Percentiles rank a stretch among this genome's conserved stretches.
Evolutionary conservation across 2,888 invertebrate species (phyloP).

Genomic region (Mystacides longicornis): DNA sequence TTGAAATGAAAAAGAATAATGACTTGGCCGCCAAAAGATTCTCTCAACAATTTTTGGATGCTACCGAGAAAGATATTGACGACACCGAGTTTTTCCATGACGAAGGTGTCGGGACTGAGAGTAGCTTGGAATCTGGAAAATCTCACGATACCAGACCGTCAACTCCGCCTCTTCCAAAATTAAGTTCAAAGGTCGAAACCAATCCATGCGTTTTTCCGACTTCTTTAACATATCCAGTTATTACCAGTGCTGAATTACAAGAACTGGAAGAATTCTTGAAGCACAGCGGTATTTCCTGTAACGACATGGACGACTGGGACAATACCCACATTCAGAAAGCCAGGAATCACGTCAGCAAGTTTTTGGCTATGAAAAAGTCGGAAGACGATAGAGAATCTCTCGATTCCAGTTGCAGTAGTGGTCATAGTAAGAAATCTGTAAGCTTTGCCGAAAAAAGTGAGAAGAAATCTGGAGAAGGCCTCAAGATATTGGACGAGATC

Average conservation of each 20-base stretch:
- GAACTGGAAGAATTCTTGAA: conserved; percentile 66
- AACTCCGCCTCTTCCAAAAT: conserved; percentile 48
- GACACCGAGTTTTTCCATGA: conserved; percentile 51
- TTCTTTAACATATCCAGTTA: conserved; percentile 33
- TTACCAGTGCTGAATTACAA: conserved; percentile 56
- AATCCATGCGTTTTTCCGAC: conserved; percentile 45
- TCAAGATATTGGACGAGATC: conserved; percentile 47
- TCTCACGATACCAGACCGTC: conserved; percentile 47
- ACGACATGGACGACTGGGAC: conserved; percentile 59
- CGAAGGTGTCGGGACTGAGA: conserved; percentile 56
- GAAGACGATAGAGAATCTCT: conserved; percentile 57
- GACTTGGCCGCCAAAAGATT: conserved; percentile 47
- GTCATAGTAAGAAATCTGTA: conserved; percentile 63
- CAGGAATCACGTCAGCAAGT: conserved; percentile 63
- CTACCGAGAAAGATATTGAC: conserved; percentile 48
- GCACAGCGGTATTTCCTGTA: conserved; percentile 61
- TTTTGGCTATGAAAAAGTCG: conserved; percentile 62
- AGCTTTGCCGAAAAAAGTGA: conserved; percentile 64
- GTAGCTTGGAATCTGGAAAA: conserved; percentile 52
- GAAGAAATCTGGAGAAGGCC: conserved; percentile 35
- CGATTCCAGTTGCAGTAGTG: conserved; percentile 48
- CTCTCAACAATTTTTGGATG: conserved; percentile 47
- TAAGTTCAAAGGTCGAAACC: conserved; percentile 42
- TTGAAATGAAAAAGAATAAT: conserved; percentile 44
- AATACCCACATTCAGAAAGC: conserved; percentile 64